Evolutionary conservation across 92 coral and sea anemone species (phyloP), one percentile per base, ranked within the genome.

Genomic region (Plumapathes pennacea): DNA sequence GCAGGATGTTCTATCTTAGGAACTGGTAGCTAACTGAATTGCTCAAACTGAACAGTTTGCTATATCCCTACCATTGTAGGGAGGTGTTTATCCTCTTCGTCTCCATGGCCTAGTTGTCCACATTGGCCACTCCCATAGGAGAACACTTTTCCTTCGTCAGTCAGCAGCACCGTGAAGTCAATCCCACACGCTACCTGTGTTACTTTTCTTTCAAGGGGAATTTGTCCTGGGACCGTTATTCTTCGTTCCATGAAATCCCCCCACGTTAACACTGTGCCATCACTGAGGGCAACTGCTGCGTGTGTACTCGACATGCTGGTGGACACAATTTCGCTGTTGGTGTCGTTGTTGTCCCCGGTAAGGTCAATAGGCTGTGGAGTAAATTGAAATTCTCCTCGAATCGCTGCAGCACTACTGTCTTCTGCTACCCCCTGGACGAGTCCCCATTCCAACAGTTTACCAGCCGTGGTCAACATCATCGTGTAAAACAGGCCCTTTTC

Each of bases 61-160:
- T n/a, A n/a, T n/a, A n/a, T 10, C 46, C 65, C 27, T 46, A 84
- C 90, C 81, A 67, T 60, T 28, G 73, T 45, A 27, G 90, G 85
- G 19, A 59, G 43, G 32, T 50, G 19, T 54, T 31, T 70, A 46
- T 71, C 60, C 34, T 38, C 53, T 27, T 68, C 52, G 60, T 78
- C 67, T 40, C 77, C 90, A 40, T 78, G 85, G 25, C 90, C 90
- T 14, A 84, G 58, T 34, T 65, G 62, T 37, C 85, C 85, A 30
- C 53, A 54, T 18, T 70, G 42, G 1, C 85, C 76, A 13, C 64
- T 33, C 25, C 90, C 90, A 54, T 75, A 72, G 30, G 90, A 83
- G 40, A 33, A 83, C 25, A 83, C 85, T 17, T 27, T 38, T 4
- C 81, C 90, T 10, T 71, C 71, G 32, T 27, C 32, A 30, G 66